These are phyloP conservation scores for Parnassius smintheus DNA, from an alignment of 2,888 invertebrate species.

Conservation along the genomic window DNA sequence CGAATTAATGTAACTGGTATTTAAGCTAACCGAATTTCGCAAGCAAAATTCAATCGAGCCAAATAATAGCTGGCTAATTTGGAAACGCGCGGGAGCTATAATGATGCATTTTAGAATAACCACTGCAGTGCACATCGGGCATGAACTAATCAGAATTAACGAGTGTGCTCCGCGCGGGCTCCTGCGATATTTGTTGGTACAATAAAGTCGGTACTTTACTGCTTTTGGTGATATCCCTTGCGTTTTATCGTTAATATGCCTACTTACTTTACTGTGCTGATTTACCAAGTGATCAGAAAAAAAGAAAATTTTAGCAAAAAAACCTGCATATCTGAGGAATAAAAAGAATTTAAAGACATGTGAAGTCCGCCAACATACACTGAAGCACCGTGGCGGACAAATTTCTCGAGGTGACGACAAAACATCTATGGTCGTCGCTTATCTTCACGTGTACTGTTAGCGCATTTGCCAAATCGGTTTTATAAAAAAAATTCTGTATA, in stretches of 20 bases:
- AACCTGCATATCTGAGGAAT: no score
- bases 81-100: not conserved
- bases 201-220: slow-evolving; percentile 2
- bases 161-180: slow-evolving; percentile 20
- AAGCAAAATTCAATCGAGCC: slow-evolving; percentile 16
- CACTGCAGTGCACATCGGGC: slow-evolving; percentile 28
- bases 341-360: no score
- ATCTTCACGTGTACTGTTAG: no score
- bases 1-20: slow-evolving; percentile 13
- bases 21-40: slow-evolving; percentile 13
- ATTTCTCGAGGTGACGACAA: no score
- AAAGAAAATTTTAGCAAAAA: no score
- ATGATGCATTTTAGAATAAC: slow-evolving; percentile 31
- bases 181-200: slow-evolving; percentile 6
- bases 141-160: slow-evolving; percentile 34
- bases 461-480: no score
- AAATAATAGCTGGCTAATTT: slow-evolving; percentile 19
- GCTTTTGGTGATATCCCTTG: not conserved
- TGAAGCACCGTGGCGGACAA: no score
- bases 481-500: no score
- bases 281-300: no score
- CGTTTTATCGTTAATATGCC: not conserved
- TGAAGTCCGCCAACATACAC: no score
- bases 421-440: no score
- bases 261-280: no score